Percentiles rank a stretch among this genome's conserved stretches.
Evolutionary conservation across 2,113 vertebrate species (phyloP).

Genomic region (Platichthys flesus): DNA sequence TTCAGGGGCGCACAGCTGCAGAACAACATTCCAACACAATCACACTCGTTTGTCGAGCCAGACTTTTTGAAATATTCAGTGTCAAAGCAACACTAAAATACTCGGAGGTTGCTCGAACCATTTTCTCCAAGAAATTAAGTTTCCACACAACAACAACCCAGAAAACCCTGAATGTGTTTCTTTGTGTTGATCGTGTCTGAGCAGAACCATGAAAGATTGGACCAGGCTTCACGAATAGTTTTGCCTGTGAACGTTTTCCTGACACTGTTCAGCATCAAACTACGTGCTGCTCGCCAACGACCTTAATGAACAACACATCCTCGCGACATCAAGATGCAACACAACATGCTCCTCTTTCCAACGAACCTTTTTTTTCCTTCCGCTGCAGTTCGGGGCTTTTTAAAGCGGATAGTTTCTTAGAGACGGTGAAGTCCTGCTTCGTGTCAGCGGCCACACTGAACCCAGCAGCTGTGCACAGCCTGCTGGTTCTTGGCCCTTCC

Average conservation of each 20-base stretch:
- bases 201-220: neutral
- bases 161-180: no score
- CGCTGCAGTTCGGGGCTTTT: neutral
- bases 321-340: neutral
- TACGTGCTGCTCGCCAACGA: neutral
- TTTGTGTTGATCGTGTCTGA: neutral
- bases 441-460: neutral
- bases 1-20: no score
- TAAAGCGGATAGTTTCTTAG: neutral
- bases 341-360: neutral
- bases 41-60: no score
- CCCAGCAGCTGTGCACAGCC: conserved; percentile 1
- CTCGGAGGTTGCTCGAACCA: no score
- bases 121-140: no score
- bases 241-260: neutral
- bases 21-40: no score
- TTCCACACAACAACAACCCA: no score
- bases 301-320: neutral
- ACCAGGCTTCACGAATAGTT: neutral
- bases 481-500: neutral
- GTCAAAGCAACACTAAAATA: no score
- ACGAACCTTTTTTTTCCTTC: no score
- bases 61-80: no score
- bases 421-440: neutral
- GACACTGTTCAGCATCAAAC: neutral